Percentiles rank a stretch among this genome's conserved stretches.
Conservation (phyloP, 2,888 invertebrate species). For the Seira ritae region DNA sequence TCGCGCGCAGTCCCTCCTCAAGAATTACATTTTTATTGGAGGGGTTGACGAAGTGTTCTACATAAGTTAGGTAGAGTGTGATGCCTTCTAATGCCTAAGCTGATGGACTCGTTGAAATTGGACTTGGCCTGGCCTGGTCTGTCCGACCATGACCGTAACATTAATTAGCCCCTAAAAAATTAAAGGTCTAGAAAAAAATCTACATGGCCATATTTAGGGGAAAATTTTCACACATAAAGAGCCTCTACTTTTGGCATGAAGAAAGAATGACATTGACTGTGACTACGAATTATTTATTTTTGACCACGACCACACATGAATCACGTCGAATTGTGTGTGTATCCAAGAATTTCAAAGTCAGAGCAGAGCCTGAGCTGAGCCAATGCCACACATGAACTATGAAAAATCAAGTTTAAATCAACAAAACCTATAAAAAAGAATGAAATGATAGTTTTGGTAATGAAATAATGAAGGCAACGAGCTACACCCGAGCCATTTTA, state of each 20-base stretch:
- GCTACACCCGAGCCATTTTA: neutral
- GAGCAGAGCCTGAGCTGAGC: neutral
- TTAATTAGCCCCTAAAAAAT: neutral
- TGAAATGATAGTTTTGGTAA: neutral
- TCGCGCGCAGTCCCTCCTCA: neutral
- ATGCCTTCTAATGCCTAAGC: too few species aligned
- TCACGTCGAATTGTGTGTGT: too few species aligned
- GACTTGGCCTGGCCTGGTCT: neutral
- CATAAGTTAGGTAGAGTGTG: too few species aligned
- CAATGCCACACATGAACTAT: constrained; percentile 11
- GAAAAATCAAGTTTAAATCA: neutral
- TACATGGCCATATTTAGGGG: neutral
- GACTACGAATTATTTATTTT: neutral
- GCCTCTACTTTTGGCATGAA: neutral
- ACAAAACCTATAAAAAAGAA: neutral
- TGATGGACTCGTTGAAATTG: too few species aligned
- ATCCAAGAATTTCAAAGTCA: neutral
- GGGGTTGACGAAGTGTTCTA: neutral
- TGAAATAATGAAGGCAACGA: neutral
- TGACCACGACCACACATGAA: constrained; percentile 6
- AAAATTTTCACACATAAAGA: neutral
- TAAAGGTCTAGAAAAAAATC: neutral
- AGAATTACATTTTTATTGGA: neutral
- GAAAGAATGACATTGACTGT: neutral
- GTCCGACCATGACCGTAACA: constrained; percentile 11